Evolutionary conservation across 2,797 vertebrate species (phyloP), one percentile per base, ranked within the genome.

Genomic region (Microtus obscurus): DNA sequence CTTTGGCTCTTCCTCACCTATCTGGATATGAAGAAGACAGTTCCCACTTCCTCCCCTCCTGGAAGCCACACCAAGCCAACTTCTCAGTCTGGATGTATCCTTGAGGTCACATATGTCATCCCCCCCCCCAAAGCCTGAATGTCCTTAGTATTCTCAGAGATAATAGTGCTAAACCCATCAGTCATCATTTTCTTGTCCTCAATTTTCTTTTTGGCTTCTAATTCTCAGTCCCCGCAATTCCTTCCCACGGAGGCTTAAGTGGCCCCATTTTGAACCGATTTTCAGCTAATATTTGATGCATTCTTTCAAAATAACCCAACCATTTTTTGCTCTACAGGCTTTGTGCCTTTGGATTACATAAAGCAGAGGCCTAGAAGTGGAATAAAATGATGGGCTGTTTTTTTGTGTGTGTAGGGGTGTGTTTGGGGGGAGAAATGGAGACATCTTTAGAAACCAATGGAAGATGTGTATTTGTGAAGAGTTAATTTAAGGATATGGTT

Each of bases 141-240:
- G 96, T 91, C 86, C 79, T 97, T 96, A 43, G 78, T 93, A 94
- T 97, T 97, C 94, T 96, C 88, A 14, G 6, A 97, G 95, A 96
- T 97, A 98, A 98, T 96, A 97, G 56, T 74, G 83, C 91, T 87
- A 92, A 86, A 23, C 67, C 89, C 91, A 95, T 97, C 90, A 91
- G 95, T 96, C 96, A 95, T 98, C 97, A 96, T 97, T 96, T 98
- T 90, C 93, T 97, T 51, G 63, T 97, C 97, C 78, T 98, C 95
- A 97, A 96, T 98, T 98, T 98, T 98, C 94, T 93, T 98, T 96
- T 95, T 94, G 95, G 77, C 93, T 98, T 98, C 96, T 96, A 96
- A 95, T 96, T 94, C 91, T 86, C 78, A 97, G 63, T 59, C 82
- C 81, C 78, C 88, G 83, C 48, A 67, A n/a, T 89, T 94, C 93